phyloP scores from a whole-genome alignment of 2,888 invertebrate species.

The Sthenelais limicola region DNA sequence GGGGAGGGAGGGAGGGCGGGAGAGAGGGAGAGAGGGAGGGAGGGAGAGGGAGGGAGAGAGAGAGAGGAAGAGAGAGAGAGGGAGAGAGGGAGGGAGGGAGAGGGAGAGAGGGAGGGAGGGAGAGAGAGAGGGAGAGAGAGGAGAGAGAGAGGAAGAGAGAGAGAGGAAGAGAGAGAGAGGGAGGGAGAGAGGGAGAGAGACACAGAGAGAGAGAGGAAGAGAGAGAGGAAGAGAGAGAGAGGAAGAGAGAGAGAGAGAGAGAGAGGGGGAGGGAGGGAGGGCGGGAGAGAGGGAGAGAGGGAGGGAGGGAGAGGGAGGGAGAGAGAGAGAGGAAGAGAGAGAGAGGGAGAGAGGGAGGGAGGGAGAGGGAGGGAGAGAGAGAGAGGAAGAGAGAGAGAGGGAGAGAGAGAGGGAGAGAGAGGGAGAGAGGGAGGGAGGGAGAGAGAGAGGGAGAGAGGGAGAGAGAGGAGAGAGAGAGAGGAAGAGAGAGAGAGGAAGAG shows the following conservation, averaged over 20 bases:
- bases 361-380: conserved; percentile 1
- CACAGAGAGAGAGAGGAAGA: background rate
- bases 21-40: too few species aligned
- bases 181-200: background rate
- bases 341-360: background rate
- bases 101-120: too few species aligned
- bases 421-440: conserved; percentile 3
- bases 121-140: too few species aligned
- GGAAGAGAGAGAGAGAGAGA: background rate
- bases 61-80: too few species aligned
- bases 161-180: background rate
- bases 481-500: too few species aligned
- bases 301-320: background rate
- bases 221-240: background rate
- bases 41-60: too few species aligned
- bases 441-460: conserved; percentile 14
- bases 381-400: background rate
- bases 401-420: background rate
- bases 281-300: background rate
- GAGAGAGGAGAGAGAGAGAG: background rate
- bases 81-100: too few species aligned
- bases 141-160: too few species aligned
- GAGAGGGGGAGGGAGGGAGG: background rate
- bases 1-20: too few species aligned
- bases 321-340: conserved; percentile 6